Base-by-base conservation (phyloP, 2,113 vertebrate species). In the Parus major region DNA sequence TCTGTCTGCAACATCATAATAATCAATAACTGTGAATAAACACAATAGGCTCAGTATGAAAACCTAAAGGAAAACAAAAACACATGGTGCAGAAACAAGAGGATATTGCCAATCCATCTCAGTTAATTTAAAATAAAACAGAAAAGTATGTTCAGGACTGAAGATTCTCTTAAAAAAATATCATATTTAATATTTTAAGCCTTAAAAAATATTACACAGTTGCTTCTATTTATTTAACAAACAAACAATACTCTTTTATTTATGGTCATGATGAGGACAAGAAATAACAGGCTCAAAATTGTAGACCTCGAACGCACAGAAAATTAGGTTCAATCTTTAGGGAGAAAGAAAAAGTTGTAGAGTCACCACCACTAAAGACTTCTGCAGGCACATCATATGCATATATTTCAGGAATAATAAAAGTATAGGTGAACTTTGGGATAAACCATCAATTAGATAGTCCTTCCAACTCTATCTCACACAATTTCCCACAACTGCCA, bases 361-460 rank as follows among this genome's bases (percentile, higher is more conserved):
- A 33, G 31, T 28, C 33, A 42, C 6, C 41, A 68, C 4, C 29
- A 36, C 25, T 53, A 28, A 69, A 63, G 50, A 22, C 9, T 82
- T 64, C n/a, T 46, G 31, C 0, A 0, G 11, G 19, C 31, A 79
- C 20, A 79, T 20, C 49, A 64, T 11, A 31, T 0, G 64, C 10
- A 53, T 7, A 41, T 61, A 22, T 57, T 6, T 49, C 42, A 61
- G 39, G 12, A 84, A 61, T 23, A 70, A 49, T 7, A n/a, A 39
- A 90, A 70, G 16, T 9, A 42, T 4, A 14, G 23, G 50, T 73
- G 31, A 93, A 36, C 24, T 78, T 44, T 82, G 24, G 33, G 50
- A 73, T 41, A 42, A 73, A 61, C 14, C 46, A 47, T 27, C 7
- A n/a, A 5, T 35, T 25, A 79, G 20, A 72, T 4, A 25, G 18